Evolutionary conservation across 2,888 invertebrate species (phyloP).

Genomic region (Vesta saturnalis): DNA sequence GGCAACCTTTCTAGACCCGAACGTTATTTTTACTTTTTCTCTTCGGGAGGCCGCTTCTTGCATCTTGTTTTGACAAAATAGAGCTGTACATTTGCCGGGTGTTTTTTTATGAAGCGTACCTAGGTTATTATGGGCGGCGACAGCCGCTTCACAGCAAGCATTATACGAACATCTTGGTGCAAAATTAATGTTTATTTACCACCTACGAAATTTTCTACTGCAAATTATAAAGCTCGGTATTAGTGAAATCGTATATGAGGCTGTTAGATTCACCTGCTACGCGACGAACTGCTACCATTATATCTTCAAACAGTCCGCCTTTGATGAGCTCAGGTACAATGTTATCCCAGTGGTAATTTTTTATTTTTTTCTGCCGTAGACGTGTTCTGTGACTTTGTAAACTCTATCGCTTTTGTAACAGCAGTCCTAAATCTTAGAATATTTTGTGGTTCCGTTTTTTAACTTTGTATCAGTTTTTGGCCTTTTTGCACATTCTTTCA

Average conservation of each 20-base stretch:
- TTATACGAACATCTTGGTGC: background rate
- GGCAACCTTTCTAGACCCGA: background rate
- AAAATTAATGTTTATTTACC: background rate
- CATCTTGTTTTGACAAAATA: background rate
- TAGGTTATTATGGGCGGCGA: background rate
- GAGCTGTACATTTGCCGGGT: background rate
- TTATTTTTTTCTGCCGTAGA: constrained; percentile 2
- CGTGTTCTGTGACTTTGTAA: constrained; percentile 2
- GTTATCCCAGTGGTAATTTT: background rate
- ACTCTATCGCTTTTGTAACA: constrained; percentile 12
- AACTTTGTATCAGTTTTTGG: background rate
- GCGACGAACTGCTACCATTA: background rate
- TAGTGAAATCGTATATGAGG: background rate
- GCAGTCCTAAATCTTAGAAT: constrained; percentile 1
- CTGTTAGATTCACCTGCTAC: background rate
- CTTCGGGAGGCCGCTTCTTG: background rate
- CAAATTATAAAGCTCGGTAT: background rate
- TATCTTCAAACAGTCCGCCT: background rate
- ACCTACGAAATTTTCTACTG: background rate
- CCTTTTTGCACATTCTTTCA: background rate
- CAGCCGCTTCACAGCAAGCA: background rate
- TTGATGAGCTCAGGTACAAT: background rate
- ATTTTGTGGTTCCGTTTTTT: background rate
- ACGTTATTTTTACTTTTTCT: background rate
- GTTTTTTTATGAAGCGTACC: background rate